Percentiles rank a stretch among this genome's conserved stretches.
These are phyloP conservation scores for Mermis nigrescens DNA, from an alignment of 2,888 invertebrate species.

Conservation along the genomic window DNA sequence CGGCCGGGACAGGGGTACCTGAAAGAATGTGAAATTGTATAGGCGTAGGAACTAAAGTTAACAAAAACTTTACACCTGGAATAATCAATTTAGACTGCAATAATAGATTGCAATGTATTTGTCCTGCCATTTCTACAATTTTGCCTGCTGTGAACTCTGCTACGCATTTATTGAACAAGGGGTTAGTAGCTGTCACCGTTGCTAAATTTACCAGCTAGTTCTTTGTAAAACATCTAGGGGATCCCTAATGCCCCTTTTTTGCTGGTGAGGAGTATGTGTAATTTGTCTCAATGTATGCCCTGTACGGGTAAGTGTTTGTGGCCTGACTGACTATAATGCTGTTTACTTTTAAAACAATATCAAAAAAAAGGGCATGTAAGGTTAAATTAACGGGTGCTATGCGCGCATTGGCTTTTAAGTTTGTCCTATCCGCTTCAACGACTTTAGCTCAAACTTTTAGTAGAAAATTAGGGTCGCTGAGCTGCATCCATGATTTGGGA, in stretches of 20 bases:
- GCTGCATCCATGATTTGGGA: not conserved
- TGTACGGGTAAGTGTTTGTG: not conserved
- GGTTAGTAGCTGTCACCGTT: not conserved
- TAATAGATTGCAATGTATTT: not conserved
- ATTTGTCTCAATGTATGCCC: not conserved
- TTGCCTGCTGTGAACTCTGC: not conserved
- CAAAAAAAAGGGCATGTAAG: not conserved
- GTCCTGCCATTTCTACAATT: not conserved
- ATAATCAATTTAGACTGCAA: not conserved
- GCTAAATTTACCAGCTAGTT: not conserved
- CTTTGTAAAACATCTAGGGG: not conserved
- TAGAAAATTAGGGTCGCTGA: not conserved
- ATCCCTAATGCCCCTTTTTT: too few relatives aligned
- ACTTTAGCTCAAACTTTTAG: not conserved
- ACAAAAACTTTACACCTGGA: not conserved
- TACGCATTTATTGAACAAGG: not conserved
- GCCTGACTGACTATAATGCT: not conserved
- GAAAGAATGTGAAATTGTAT: not conserved
- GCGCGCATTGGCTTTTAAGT: not conserved
- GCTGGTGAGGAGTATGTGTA: not conserved
- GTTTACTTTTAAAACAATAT: not conserved
- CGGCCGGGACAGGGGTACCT: not conserved
- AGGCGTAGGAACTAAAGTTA: not conserved
- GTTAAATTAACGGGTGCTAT: not conserved
- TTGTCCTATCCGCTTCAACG: not conserved